Evolutionary conservation across 2,888 invertebrate genomes (phyloP).

Genomic region (Sarcophaga carnaria): DNA sequence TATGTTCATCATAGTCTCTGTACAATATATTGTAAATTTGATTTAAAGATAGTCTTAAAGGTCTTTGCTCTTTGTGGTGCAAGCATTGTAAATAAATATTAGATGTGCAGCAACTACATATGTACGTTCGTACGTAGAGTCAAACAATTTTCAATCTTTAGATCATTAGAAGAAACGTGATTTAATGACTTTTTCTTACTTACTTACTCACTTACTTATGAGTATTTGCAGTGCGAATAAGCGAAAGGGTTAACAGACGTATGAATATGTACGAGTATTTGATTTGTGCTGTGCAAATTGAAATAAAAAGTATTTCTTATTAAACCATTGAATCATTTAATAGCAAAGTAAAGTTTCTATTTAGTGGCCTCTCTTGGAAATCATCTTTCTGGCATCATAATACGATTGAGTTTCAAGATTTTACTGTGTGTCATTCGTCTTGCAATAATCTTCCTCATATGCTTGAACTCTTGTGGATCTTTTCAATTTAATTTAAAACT

Average conservation of each 20-base stretch:
- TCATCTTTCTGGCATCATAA: neutral
- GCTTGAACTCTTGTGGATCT: neutral
- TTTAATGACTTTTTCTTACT: constrained; percentile 48
- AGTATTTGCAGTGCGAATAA: too few relatives aligned
- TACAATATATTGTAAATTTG: neutral
- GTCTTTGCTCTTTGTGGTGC: constrained; percentile 49
- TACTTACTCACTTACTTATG: neutral
- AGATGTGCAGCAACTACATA: neutral
- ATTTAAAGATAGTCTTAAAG: constrained; percentile 39
- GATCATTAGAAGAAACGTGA: constrained; percentile 54
- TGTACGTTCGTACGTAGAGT: neutral
- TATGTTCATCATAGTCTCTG: neutral
- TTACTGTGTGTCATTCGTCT: neutral
- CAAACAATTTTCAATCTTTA: constrained; percentile 46
- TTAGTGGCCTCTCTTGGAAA: neutral
- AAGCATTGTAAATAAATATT: constrained; percentile 12
- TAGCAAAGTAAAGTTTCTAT: constrained; percentile 3
- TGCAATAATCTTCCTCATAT: constrained; percentile 16
- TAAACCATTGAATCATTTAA: constrained; percentile 1
- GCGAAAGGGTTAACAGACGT: neutral
- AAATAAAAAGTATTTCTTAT: constrained; percentile 22
- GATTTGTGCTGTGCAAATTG: constrained; percentile 15
- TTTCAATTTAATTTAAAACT: constrained; percentile 22
- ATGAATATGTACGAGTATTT: constrained; percentile 13
- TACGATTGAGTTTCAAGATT: neutral